phyloP scores from a whole-genome alignment of 37 sponge, comb jelly and placozoan species.

The Agelas oroides region DNA sequence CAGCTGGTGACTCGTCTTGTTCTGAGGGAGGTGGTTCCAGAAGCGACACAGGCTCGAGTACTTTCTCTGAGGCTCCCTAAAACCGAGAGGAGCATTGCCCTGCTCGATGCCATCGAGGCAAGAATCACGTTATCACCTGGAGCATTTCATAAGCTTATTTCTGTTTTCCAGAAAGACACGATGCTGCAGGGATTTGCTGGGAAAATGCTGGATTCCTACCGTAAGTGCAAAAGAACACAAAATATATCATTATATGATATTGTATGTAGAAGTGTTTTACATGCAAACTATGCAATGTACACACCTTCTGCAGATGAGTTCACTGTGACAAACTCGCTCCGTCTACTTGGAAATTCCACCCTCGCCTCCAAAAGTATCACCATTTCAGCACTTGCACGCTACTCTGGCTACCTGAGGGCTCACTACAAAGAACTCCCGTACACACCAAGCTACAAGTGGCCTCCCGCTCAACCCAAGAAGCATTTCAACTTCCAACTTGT shows the following conservation, averaged over 20 bases:
- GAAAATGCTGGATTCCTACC: not conserved
- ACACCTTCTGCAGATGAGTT: conserved; percentile 10
- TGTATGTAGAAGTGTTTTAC: not conserved
- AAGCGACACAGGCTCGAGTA: conserved; percentile 11
- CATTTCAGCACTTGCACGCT: not conserved
- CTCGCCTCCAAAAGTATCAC: not conserved
- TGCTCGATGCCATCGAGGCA: conserved; percentile 39
- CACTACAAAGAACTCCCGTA: conserved; percentile 4
- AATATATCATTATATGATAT: not conserved
- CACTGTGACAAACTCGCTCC: not conserved
- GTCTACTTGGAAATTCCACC: not conserved
- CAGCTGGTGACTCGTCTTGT: not conserved
- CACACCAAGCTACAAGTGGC: not conserved
- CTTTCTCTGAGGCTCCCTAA: not conserved
- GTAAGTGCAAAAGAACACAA: not conserved
- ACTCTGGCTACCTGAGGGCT: conserved; percentile 27
- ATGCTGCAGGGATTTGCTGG: conserved; percentile 11
- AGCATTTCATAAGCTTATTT: conserved; percentile 1
- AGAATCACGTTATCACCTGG: conserved; percentile 2
- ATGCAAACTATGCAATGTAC: not conserved
- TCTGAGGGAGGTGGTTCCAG: conserved; percentile 15
- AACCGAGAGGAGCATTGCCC: not conserved
- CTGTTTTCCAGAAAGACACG: not conserved
- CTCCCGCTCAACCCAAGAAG: not conserved
- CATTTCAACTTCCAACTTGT: conserved; percentile 16